Evolutionary conservation across 2,113 vertebrate genomes (phyloP), one percentile per base, ranked within the genome.

Genomic region (Trogon melanurus): DNA sequence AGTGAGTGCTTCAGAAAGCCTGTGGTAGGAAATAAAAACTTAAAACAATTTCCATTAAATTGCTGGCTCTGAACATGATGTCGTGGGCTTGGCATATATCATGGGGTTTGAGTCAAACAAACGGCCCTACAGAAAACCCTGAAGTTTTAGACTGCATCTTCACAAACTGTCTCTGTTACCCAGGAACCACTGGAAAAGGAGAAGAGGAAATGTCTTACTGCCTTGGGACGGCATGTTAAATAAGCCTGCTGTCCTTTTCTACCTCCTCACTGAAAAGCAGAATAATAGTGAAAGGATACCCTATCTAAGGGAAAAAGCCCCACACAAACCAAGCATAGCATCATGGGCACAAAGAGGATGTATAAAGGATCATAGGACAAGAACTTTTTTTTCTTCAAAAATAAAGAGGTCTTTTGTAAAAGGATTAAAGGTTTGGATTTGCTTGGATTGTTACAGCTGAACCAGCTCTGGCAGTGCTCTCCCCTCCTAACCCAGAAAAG

Each of bases 11-110:
- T 95, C 83, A 95, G 95, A 96, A 96, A 91, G 66, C 57, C 76
- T 87, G 76, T 53, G 85, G 93, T 84, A 96, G 88, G 95, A 97
- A 95, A 94, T 94, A 93, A 95, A 95, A 95, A 27, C 72, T 88
- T 91, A 16, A 93, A 96, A 94, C 90, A 95, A 96, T 97, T 96
- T 97, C 93, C 96, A 96, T 94, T 93, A 96, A 95, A 93, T 45
- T 30, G 25, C 50, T 96, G 96, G 96, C 93, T 91, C 93, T 51
- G 83, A 41, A 27, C 72, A 57, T 3, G 16, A 11, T 86, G 90
- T 61, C 4, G 41, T 92, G 92, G 95, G 90, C 92, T 94, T 96
- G 95, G 93, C 82, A 32, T 7, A 74, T 3, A 2, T 54, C 0
- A 4, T 32, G 82, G 85, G 57, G 20, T 89, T 75, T 29, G 61